These are phyloP conservation scores for Pristionchus mayeri DNA, from an alignment of 2,888 invertebrate species.

Conservation along the genomic window DNA sequence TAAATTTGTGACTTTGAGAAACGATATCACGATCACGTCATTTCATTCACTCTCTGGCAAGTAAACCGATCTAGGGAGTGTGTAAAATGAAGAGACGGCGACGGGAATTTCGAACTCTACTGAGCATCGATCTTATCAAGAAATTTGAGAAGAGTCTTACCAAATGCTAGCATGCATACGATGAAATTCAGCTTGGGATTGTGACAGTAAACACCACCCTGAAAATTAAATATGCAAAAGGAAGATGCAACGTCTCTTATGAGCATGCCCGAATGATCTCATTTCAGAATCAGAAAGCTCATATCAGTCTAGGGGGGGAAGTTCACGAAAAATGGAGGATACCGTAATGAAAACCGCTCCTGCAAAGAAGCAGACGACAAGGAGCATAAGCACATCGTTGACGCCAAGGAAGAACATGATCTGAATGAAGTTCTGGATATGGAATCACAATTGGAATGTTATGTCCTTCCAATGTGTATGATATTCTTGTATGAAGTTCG, in stretches of 20 bases:
- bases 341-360: neutral
- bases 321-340: neutral
- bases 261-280: too few species aligned
- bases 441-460: neutral
- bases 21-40: too few species aligned
- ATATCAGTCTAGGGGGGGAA: neutral
- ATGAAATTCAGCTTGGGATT: neutral
- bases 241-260: too few species aligned
- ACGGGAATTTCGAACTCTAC: too few species aligned
- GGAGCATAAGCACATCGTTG: neutral
- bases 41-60: too few species aligned
- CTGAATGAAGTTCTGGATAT: neutral
- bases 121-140: too few species aligned
- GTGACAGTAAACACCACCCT: conserved; percentile 1
- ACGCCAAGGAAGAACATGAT: conserved; percentile 38
- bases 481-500: neutral
- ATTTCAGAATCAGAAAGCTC: too few species aligned
- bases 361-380: neutral
- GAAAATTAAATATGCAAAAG: neutral
- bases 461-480: neutral
- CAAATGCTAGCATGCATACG: neutral
- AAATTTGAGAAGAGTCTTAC: neutral
- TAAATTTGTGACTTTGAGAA: too few species aligned
- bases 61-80: too few species aligned
- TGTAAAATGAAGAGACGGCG: too few species aligned